Base-by-base conservation (phyloP, 2,888 invertebrate genomes). In the Eupithecia pulchellata region DNA sequence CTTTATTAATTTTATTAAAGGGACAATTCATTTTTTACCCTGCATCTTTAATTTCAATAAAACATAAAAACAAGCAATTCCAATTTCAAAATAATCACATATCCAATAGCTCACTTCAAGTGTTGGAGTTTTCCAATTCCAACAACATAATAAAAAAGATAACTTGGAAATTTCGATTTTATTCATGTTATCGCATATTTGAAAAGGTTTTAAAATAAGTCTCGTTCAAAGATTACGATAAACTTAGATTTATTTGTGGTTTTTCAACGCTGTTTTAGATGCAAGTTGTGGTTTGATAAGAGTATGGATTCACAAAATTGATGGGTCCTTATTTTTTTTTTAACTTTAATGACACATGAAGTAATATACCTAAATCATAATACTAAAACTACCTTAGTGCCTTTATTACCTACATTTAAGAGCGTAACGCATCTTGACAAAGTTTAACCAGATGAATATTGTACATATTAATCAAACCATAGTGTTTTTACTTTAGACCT, bases 151-250 rank as follows among this genome's bases (percentile, higher is more conserved):
- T 68, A 62, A 55, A 57, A n/a, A 52, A 69, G 52, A 64, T 69
- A 64, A 62, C 25, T 1, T 52, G 55, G 66, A 69, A n/a, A 69
- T 69, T 65, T 69, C 42, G 30, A 68, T 63, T 63, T 58, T 63
- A 66, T 32, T 30, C 63, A 34, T 39, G 34, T 61, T 36, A 70
- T 70, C 70, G 39, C 64, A 29, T 60, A 63, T 71, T 67, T 52
- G 64, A 71, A 71, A 71, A 63, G 71, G 64, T 68, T 71, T 57
- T 55, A 61, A 71, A 68, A 71, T 67, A 72, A 73, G 66, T 70
- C 75, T 81, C 84, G 78, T 86, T 86, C 84, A 80, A 79, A 68
- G 80, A 83, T 85, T 82, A 84, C 78, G 83, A 84, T 84, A 81
- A 84, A 79, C 69, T 71, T 74, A 72, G 81, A 86, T 88, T 85